A percentile compares a stretch with the other conserved stretches of the same genome.
Evolutionary conservation across 2,113 vertebrate species (phyloP).

Genomic region (Regulus satrapa): DNA sequence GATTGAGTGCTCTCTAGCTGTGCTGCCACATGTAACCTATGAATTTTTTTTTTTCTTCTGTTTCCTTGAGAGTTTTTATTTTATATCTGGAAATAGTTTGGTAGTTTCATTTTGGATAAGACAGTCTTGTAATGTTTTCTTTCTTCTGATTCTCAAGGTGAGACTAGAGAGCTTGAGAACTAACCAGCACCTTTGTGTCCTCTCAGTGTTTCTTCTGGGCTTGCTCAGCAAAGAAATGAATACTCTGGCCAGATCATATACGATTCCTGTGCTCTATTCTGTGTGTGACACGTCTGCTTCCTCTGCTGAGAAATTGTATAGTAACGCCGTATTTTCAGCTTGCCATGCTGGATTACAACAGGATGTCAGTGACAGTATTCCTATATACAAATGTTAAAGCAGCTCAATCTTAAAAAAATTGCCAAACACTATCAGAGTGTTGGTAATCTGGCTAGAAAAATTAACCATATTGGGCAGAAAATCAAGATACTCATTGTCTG

Average conservation of each 20-base stretch:
- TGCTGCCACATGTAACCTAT: background rate
- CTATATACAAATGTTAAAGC: background rate
- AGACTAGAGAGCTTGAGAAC: background rate
- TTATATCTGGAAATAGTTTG: background rate
- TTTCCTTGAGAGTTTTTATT: background rate
- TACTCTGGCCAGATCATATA: background rate
- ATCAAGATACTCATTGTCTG: background rate
- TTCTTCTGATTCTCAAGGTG: background rate
- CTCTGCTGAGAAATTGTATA: background rate
- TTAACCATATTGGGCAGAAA: background rate
- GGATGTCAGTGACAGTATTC: background rate
- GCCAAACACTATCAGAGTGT: background rate
- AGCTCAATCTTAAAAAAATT: background rate
- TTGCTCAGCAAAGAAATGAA: background rate
- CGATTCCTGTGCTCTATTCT: background rate
- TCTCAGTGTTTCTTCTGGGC: background rate
- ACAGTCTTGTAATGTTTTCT: background rate
- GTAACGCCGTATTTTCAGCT: slow-evolving; percentile 13
- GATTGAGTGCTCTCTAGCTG: no score
- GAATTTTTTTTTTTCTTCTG: background rate
- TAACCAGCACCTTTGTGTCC: background rate
- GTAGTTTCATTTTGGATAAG: background rate
- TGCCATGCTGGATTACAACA: slow-evolving; percentile 37
- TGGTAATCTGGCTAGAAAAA: background rate
- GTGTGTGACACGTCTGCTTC: background rate